Conservation (phyloP, 2,797 vertebrate genomes). For the Gouania willdenowi region DNA sequence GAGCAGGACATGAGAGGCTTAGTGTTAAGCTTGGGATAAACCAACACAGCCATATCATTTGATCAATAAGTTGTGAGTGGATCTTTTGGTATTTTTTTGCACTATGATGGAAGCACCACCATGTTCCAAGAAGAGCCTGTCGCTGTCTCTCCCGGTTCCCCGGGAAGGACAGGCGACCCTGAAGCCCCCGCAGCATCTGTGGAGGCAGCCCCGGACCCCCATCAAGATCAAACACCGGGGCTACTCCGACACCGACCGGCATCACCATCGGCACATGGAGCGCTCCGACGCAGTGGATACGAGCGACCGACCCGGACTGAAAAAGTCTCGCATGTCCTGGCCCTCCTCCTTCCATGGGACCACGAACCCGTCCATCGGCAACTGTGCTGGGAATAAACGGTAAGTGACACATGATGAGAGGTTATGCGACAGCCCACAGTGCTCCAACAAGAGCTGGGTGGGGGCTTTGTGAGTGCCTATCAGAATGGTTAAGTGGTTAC, state of each 20-base stretch:
- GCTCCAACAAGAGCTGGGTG: constrained; percentile 43
- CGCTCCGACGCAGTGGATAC: constrained; percentile 92
- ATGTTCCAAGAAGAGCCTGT: constrained; percentile 86
- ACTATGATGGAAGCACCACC: constrained; percentile 85
- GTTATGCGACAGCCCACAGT: constrained; percentile 45
- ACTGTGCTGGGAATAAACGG: constrained; percentile 83
- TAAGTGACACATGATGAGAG: constrained; percentile 68
- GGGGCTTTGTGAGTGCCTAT: too few relatives aligned
- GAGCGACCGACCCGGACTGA: constrained; percentile 88
- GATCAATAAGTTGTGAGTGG: constrained; percentile 43
- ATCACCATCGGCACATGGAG: constrained; percentile 87
- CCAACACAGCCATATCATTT: constrained; percentile 63
- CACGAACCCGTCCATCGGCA: constrained; percentile 77
- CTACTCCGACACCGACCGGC: constrained; percentile 90
- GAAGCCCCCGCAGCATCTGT: constrained; percentile 91
- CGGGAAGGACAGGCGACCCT: constrained; percentile 87
- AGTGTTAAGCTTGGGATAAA: constrained; percentile 47
- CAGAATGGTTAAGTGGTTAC: too few relatives aligned
- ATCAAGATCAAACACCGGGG: constrained; percentile 94
- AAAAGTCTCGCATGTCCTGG: constrained; percentile 94
- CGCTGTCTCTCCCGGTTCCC: constrained; percentile 87
- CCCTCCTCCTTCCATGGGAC: constrained; percentile 92
- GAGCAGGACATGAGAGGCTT: constrained; percentile 52
- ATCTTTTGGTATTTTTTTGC: constrained; percentile 45
- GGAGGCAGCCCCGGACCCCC: constrained; percentile 92